Percentiles rank a stretch among this genome's conserved stretches.
Conservation (phyloP, 1,140 invertebrate genomes). For the Ericerus pela region DNA sequence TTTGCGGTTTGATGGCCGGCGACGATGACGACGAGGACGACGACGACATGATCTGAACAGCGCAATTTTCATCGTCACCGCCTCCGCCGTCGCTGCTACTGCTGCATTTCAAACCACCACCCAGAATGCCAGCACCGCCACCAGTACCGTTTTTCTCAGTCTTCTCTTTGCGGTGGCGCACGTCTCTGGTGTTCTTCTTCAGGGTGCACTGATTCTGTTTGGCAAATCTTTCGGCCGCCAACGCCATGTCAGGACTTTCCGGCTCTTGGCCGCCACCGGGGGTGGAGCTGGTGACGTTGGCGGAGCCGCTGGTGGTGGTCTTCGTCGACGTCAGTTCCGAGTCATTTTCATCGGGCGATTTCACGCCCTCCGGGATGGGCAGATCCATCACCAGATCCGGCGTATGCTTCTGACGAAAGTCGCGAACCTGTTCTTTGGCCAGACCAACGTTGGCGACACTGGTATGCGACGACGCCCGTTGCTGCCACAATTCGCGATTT, state of each 20-base stretch:
- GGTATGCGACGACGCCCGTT: slow-evolving; percentile 38
- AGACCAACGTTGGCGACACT: neutral
- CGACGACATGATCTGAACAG: slow-evolving; percentile 41
- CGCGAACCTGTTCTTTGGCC: neutral
- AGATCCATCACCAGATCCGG: slow-evolving; percentile 82
- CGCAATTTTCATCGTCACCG: neutral
- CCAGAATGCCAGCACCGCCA: too few relatives aligned
- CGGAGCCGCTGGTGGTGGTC: slow-evolving; percentile 22
- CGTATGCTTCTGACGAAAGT: slow-evolving; percentile 35
- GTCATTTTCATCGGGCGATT: neutral
- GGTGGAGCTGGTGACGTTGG: slow-evolving; percentile 24
- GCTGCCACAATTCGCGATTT: slow-evolving; percentile 46
- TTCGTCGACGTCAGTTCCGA: slow-evolving; percentile 16
- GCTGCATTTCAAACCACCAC: too few relatives aligned
- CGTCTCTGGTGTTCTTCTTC: slow-evolving; percentile 51
- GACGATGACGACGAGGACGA: slow-evolving; percentile 23
- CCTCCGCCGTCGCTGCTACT: slow-evolving; percentile 30
- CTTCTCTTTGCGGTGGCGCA: slow-evolving; percentile 28
- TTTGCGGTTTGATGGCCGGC: slow-evolving; percentile 42
- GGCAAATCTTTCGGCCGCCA: slow-evolving; percentile 55
- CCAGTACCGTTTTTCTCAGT: slow-evolving; percentile 37
- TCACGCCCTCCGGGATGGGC: slow-evolving; percentile 34
- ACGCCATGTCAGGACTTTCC: slow-evolving; percentile 51
- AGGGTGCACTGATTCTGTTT: slow-evolving; percentile 67
- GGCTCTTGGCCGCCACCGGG: slow-evolving; percentile 32